Evolutionary conservation across 2,888 invertebrate species (phyloP).

Genomic region (Microctonus hyperodae): DNA sequence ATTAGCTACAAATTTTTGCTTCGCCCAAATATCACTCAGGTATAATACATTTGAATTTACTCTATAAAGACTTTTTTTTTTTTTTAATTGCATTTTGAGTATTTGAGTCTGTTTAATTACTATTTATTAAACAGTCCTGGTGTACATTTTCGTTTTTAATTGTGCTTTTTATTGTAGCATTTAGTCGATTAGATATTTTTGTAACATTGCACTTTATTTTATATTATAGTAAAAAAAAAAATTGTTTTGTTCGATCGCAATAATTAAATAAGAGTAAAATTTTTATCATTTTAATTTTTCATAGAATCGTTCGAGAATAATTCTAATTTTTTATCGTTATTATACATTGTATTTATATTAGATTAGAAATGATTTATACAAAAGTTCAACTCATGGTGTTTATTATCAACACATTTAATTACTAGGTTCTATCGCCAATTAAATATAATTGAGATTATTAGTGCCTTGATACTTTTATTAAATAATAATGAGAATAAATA

Average conservation of each 20-base stretch:
- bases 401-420: background rate
- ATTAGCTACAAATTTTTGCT: background rate
- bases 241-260: background rate
- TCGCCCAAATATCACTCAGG: constrained; percentile 12
- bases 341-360: background rate
- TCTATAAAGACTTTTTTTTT: constrained; percentile 4
- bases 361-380: background rate
- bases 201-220: background rate
- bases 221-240: background rate
- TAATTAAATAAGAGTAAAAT: background rate
- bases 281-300: background rate
- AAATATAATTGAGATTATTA: constrained; percentile 33
- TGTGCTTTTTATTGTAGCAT: constrained; percentile 35
- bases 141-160: constrained; percentile 32
- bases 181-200: background rate
- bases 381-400: background rate
- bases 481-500: constrained; percentile 38
- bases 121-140: background rate
- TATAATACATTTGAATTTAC: constrained; percentile 4
- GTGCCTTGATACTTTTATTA: constrained; percentile 60
- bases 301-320: background rate
- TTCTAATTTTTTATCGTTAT: background rate
- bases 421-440: background rate
- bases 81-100: background rate
- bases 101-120: constrained; percentile 44